Conservation (phyloP, 1,140 invertebrate genomes). For the Caenorhabditis brenneri region DNA sequence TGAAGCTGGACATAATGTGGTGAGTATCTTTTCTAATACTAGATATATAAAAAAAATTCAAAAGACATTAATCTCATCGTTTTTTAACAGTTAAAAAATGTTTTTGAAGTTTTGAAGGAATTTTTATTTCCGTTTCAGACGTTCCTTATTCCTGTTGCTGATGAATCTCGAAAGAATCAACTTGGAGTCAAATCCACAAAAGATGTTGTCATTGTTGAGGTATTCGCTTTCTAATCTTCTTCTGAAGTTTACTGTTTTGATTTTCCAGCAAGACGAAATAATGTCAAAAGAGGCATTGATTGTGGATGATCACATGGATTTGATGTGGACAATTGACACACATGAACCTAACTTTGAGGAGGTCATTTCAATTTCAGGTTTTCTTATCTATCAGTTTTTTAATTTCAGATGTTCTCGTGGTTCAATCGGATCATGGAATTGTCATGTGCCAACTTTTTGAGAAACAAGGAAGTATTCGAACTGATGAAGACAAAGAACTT, state of each 20-base stretch:
- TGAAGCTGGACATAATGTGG: slow-evolving; percentile 73
- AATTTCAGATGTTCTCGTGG: slow-evolving; percentile 36
- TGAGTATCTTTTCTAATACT: too few relatives aligned
- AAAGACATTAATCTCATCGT: too few relatives aligned
- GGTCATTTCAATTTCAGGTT: slow-evolving; percentile 6
- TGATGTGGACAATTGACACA: not conserved
- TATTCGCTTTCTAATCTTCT: not conserved
- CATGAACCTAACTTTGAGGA: slow-evolving; percentile 39
- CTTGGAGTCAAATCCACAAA: not conserved
- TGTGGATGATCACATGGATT: slow-evolving; percentile 20
- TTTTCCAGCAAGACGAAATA: slow-evolving; percentile 25
- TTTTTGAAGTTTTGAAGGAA: too few relatives aligned
- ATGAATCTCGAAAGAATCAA: slow-evolving; percentile 23
- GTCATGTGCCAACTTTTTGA: slow-evolving; percentile 19
- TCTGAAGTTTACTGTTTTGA: too few relatives aligned
- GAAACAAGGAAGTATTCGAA: not conserved
- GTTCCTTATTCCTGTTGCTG: not conserved
- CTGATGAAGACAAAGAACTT: not conserved
- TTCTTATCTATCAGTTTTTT: not conserved
- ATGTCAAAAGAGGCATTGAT: not conserved
- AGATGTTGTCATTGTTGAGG: slow-evolving; percentile 21
- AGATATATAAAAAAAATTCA: too few relatives aligned
- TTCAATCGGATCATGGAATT: not conserved
- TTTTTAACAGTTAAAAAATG: too few relatives aligned
- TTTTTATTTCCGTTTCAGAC: too few relatives aligned